Conservation (phyloP, 2,113 vertebrate species). For the Cinclus cinclus region DNA sequence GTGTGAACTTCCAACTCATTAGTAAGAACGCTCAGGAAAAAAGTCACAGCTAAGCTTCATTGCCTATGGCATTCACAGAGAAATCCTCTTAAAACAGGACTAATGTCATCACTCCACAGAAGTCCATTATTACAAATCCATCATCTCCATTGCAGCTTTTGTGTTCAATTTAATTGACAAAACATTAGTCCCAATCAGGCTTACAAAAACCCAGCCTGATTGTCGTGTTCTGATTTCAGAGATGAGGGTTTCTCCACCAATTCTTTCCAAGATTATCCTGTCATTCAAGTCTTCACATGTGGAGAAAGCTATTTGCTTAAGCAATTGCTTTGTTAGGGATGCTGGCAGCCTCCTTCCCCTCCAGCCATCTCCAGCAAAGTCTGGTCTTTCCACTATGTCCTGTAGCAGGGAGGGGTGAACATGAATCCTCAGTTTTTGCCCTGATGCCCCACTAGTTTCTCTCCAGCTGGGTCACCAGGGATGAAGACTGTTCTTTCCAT, state of each 20-base stretch:
- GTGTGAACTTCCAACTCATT: background rate
- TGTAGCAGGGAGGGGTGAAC: background rate
- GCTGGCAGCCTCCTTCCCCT: background rate
- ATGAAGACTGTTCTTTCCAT: background rate
- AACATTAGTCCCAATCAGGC: background rate
- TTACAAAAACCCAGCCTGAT: background rate
- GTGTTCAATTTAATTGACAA: background rate
- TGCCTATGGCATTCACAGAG: background rate
- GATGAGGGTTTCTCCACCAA: background rate
- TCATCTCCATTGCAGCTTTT: background rate
- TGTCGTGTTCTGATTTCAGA: background rate
- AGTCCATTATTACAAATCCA: constrained; percentile 4
- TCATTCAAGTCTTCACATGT: background rate
- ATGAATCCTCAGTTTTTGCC: background rate
- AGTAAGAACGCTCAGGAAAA: background rate
- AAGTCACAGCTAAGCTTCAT: background rate
- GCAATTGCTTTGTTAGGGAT: background rate
- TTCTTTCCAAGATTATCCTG: background rate
- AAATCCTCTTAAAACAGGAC: background rate
- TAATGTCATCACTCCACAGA: background rate
- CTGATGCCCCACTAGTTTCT: background rate
- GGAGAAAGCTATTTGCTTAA: background rate
- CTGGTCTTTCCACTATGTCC: accelerated
- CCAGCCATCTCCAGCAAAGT: background rate
- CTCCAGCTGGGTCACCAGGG: background rate